A percentile compares a stretch with the other conserved stretches of the same genome.
Evolutionary conservation across 2,888 invertebrate species (phyloP).

Genomic region (Synergus japonicus): DNA sequence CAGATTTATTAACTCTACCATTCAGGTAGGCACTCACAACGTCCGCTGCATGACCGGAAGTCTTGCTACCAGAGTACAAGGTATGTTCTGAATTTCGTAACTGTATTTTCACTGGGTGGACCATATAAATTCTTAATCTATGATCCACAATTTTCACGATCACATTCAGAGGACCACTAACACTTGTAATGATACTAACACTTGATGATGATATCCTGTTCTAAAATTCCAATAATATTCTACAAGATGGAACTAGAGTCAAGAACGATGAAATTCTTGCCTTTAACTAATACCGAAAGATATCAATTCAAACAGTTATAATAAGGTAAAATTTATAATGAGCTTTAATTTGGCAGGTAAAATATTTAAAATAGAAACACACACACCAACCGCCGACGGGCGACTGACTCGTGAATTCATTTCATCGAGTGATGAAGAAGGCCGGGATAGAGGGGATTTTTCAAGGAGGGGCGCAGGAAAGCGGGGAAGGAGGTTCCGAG

Average conservation of each 20-base stretch:
- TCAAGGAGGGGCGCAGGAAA: constrained; percentile 39
- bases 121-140: not conserved
- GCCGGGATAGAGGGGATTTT: constrained; percentile 51
- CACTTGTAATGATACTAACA: not conserved
- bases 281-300: not conserved
- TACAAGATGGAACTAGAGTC: not conserved
- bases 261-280: not conserved
- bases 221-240: not conserved
- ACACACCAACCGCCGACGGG: constrained; percentile 65
- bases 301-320: not conserved
- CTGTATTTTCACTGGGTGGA: not conserved
- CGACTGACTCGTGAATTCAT: constrained; percentile 64
- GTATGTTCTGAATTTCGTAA: not conserved
- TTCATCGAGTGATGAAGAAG: constrained; percentile 39
- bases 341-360: constrained; percentile 46
- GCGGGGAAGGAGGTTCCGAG: constrained; percentile 39
- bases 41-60: not conserved
- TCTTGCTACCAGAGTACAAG: not conserved
- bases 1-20: not conserved
- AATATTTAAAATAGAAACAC: constrained; percentile 37
- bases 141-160: not conserved
- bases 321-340: not conserved
- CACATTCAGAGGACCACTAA: not conserved
- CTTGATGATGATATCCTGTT: not conserved
- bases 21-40: not conserved